phyloP scores from a whole-genome alignment of 2,797 vertebrate species.

The Emys orbicularis region DNA sequence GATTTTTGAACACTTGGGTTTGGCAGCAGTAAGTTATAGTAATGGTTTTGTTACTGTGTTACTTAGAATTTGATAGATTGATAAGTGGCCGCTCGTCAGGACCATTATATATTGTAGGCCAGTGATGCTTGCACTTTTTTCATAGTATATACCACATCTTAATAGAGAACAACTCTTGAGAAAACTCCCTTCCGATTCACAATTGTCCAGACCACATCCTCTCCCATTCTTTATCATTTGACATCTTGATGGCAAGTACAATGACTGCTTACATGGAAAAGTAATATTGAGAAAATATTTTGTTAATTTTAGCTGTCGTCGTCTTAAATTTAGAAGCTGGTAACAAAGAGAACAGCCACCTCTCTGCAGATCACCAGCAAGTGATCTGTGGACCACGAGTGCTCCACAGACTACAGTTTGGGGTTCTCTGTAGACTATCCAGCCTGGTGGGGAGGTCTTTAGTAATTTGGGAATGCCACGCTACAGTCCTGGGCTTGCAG shows the following conservation, averaged over 20 bases:
- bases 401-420: background rate
- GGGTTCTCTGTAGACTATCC: background rate
- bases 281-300: background rate
- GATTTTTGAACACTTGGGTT: background rate
- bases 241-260: background rate
- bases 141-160: background rate
- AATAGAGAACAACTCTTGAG: background rate
- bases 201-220: background rate
- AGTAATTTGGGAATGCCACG: background rate
- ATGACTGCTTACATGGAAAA: background rate
- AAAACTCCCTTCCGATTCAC: background rate
- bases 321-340: background rate
- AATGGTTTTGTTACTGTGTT: background rate
- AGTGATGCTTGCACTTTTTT: background rate
- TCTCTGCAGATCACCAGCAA: background rate
- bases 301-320: background rate
- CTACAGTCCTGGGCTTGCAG: background rate
- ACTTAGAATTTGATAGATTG: background rate
- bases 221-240: background rate
- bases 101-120: background rate
- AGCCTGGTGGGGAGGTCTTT: background rate
- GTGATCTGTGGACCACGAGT: background rate
- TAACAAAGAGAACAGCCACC: background rate
- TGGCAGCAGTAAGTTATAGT: background rate
- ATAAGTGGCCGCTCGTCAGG: background rate